A percentile compares a stretch with the other conserved stretches of the same genome.
Evolutionary conservation across 2,797 vertebrate species (phyloP).

Genomic region (Helicolenus hilgendorfi): DNA sequence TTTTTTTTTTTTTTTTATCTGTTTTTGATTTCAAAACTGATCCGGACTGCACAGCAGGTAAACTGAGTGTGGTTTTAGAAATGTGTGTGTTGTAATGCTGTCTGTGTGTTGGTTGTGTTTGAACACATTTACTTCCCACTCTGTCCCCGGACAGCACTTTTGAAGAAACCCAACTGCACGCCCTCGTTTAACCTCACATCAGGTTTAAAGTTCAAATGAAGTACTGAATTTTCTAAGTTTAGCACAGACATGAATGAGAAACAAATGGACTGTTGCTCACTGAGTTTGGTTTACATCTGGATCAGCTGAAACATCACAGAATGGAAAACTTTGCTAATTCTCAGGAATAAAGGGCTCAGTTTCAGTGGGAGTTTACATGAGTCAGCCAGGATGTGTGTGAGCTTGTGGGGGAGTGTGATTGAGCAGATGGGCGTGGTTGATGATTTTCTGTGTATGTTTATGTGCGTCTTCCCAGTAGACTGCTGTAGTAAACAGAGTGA

Average conservation of each 20-base stretch:
- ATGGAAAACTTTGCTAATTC: slow-evolving; percentile 11
- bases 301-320: background rate
- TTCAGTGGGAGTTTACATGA: slow-evolving; percentile 67
- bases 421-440: slow-evolving; percentile 59
- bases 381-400: slow-evolving; percentile 75
- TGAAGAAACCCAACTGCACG: background rate
- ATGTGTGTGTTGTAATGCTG: background rate
- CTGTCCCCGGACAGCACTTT: slow-evolving; percentile 3
- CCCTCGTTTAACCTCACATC: slow-evolving; percentile 17
- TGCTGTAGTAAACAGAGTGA: slow-evolving; percentile 73
- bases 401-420: slow-evolving; percentile 61
- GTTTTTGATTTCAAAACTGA: background rate
- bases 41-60: background rate
- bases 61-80: too few relatives aligned
- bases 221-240: background rate
- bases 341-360: background rate
- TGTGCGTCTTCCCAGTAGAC: slow-evolving; percentile 30
- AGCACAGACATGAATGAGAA: background rate
- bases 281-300: background rate
- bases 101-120: background rate
- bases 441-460: slow-evolving; percentile 8
- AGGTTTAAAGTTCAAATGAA: slow-evolving; percentile 37
- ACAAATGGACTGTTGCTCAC: background rate
- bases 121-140: slow-evolving; percentile 2
- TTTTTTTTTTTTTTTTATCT: background rate